Conservation (phyloP, 2,888 invertebrate genomes). For the Poecilus cupreus region DNA sequence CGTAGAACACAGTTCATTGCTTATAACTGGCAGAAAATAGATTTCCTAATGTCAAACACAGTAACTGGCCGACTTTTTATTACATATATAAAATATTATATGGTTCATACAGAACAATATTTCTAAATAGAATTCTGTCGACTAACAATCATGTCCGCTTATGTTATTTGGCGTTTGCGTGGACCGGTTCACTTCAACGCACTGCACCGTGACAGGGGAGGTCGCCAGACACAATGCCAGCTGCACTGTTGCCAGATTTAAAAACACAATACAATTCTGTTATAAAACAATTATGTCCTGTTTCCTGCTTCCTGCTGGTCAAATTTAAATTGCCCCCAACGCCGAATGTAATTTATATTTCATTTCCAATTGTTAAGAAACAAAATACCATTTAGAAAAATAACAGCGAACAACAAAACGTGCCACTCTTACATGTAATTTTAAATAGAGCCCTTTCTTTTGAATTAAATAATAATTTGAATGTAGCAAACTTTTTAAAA, state of each 20-base stretch:
- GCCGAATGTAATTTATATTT: constrained; percentile 16
- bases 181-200: constrained; percentile 26
- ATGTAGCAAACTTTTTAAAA: no score
- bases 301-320: constrained; percentile 9
- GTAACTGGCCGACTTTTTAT: constrained; percentile 65
- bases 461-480: no score
- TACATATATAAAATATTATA: constrained; percentile 69
- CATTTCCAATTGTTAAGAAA: neutral
- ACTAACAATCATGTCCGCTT: constrained; percentile 49
- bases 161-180: constrained; percentile 17
- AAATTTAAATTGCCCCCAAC: constrained; percentile 10
- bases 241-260: constrained; percentile 10
- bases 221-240: neutral
- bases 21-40: constrained; percentile 64
- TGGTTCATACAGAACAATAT: constrained; percentile 70
- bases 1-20: constrained; percentile 42
- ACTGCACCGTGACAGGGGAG: constrained; percentile 4
- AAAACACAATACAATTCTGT: constrained; percentile 5
- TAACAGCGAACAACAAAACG: no score
- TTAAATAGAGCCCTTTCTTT: no score
- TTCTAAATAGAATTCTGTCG: constrained; percentile 67
- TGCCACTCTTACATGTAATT: no score
- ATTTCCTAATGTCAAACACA: constrained; percentile 69
- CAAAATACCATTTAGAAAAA: neutral
- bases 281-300: neutral